Conservation (phyloP, 2,888 invertebrate species). For the Mythimna ferrago region DNA sequence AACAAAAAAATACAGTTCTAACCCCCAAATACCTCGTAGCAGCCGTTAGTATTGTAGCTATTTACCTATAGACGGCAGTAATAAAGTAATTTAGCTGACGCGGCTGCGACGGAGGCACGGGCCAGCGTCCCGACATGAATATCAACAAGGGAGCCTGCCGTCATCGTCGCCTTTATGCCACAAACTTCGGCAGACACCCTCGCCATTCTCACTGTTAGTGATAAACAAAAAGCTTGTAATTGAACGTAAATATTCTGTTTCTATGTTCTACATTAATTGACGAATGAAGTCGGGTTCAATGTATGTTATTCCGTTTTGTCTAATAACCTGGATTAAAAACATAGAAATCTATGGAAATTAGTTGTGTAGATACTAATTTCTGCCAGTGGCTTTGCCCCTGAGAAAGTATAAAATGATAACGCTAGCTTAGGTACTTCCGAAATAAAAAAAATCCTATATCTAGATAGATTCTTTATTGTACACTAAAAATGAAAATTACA, state of each 20-base stretch:
- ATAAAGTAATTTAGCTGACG: slow-evolving; percentile 86
- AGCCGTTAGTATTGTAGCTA: slow-evolving; percentile 70
- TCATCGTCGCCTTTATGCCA: slow-evolving; percentile 68
- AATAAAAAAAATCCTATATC: too few species aligned
- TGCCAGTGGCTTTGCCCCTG: too few species aligned
- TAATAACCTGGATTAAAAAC: background rate
- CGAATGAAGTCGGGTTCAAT: background rate
- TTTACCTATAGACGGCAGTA: slow-evolving; percentile 78
- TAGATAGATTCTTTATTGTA: too few species aligned
- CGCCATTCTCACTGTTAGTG: slow-evolving; percentile 57
- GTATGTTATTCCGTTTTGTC: background rate
- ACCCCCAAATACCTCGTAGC: slow-evolving; percentile 30
- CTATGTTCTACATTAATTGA: slow-evolving; percentile 15
- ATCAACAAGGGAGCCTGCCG: slow-evolving; percentile 80
- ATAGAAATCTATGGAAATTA: background rate
- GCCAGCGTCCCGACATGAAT: slow-evolving; percentile 79
- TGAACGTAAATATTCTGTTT: slow-evolving; percentile 46
- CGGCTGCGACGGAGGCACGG: slow-evolving; percentile 73
- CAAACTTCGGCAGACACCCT: slow-evolving; percentile 70
- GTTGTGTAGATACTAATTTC: too few species aligned
- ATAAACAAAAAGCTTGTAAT: slow-evolving; percentile 62
- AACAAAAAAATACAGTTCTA: slow-evolving; percentile 27
- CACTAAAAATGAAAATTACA: too few species aligned
- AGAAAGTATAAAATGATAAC: too few species aligned
- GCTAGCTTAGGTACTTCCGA: too few species aligned